phyloP scores from a whole-genome alignment of 2,888 invertebrate genomes.

The Tupiocoris notatus region DNA sequence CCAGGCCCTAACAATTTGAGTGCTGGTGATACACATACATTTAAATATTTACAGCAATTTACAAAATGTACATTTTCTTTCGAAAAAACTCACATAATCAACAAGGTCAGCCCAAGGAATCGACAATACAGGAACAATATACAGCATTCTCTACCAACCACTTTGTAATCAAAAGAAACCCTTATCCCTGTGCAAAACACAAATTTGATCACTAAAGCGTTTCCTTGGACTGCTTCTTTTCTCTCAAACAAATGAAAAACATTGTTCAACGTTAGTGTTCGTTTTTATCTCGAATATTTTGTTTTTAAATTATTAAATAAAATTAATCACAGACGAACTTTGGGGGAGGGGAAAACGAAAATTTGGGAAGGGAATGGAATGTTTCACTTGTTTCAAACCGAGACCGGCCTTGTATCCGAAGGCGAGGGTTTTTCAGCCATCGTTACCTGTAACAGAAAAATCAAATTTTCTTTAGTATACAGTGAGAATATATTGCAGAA shows the following conservation, averaged over 20 bases:
- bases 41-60: constrained; percentile 36
- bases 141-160: not conserved
- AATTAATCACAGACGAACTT: constrained; percentile 43
- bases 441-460: constrained; percentile 62
- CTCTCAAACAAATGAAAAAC: constrained; percentile 22
- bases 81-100: constrained; percentile 17
- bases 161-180: not conserved
- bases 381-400: constrained; percentile 51
- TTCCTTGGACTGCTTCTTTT: constrained; percentile 22
- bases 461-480: not conserved
- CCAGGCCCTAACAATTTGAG: constrained; percentile 28
- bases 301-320: constrained; percentile 37
- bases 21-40: constrained; percentile 27
- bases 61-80: constrained; percentile 34
- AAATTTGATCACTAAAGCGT: not conserved
- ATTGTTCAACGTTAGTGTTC: constrained; percentile 35
- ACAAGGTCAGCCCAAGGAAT: constrained; percentile 33
- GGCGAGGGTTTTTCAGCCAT: constrained; percentile 59
- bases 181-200: not conserved
- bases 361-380: constrained; percentile 12
- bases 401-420: constrained; percentile 60
- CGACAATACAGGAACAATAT: constrained; percentile 11
- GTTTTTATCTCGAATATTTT: constrained; percentile 6
- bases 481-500: not conserved
- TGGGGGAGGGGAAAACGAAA: constrained; percentile 21